Conservation (phyloP, 2,797 vertebrate genomes). For the Pterois miles region DNA sequence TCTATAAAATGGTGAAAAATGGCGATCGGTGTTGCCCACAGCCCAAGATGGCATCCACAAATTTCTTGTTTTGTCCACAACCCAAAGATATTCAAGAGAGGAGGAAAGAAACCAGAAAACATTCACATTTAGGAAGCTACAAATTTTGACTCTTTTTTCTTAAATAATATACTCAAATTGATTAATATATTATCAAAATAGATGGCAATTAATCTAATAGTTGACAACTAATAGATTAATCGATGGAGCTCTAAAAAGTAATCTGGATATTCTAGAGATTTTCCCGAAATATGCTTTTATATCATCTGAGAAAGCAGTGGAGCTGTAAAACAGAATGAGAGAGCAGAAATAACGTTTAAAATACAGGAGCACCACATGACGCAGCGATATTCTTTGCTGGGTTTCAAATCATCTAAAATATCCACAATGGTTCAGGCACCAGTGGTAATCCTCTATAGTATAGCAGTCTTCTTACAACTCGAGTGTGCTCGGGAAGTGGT, state of each 20-base stretch:
- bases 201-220: not conserved
- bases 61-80: no score
- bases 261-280: not conserved
- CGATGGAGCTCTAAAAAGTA: not conserved
- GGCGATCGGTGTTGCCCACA: rapidly evolving
- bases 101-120: not conserved
- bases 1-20: no score
- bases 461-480: conserved; percentile 13
- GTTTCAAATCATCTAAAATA: conserved; percentile 40
- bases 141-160: no score
- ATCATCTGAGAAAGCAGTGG: not conserved
- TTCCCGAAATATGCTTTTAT: not conserved
- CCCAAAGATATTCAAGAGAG: no score
- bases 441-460: conserved; percentile 36
- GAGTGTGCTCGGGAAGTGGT: conserved; percentile 56
- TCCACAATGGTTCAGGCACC: conserved; percentile 40
- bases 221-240: no score
- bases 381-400: conserved; percentile 2
- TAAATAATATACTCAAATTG: no score
- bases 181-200: no score
- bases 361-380: conserved; percentile 20
- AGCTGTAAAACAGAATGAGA: not conserved
- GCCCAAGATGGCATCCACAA: no score
- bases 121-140: no score
- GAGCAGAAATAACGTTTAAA: not conserved